These are phyloP conservation scores for Paradisaea rubra DNA, from an alignment of 2,113 vertebrate species.

Conservation along the genomic window DNA sequence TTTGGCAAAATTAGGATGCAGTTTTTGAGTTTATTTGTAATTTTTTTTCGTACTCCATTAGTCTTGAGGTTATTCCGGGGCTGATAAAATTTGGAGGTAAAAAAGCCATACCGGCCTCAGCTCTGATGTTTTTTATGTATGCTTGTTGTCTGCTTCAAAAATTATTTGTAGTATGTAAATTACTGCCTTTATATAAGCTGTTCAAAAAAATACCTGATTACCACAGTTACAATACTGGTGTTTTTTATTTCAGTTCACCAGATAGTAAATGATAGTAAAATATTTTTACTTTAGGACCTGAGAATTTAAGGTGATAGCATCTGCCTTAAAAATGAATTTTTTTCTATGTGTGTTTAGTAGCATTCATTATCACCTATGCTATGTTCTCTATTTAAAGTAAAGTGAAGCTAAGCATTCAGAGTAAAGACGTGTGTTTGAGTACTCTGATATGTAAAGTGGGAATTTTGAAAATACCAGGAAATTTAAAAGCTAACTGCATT, in stretches of 20 bases:
- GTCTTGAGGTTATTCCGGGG: not conserved
- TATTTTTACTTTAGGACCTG: not conserved
- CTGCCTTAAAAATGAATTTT: not conserved
- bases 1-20: not conserved
- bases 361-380: not conserved
- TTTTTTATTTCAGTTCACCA: not conserved
- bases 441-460: not conserved
- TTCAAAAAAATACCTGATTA: not conserved
- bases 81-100: not conserved
- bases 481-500: not conserved
- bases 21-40: not conserved
- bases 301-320: not conserved
- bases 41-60: not conserved
- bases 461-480: not conserved
- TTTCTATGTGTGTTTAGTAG: not conserved
- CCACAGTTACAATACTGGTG: not conserved
- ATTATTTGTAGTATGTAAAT: not conserved
- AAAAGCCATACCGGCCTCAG: not conserved
- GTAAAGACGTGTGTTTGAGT: not conserved
- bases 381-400: not conserved
- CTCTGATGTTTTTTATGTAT: not conserved
- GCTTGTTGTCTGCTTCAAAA: not conserved
- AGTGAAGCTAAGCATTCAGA: not conserved
- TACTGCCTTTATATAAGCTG: not conserved
- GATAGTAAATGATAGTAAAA: not conserved